Conservation (phyloP, 2,113 vertebrate species). For the Petaurus breviceps region DNA sequence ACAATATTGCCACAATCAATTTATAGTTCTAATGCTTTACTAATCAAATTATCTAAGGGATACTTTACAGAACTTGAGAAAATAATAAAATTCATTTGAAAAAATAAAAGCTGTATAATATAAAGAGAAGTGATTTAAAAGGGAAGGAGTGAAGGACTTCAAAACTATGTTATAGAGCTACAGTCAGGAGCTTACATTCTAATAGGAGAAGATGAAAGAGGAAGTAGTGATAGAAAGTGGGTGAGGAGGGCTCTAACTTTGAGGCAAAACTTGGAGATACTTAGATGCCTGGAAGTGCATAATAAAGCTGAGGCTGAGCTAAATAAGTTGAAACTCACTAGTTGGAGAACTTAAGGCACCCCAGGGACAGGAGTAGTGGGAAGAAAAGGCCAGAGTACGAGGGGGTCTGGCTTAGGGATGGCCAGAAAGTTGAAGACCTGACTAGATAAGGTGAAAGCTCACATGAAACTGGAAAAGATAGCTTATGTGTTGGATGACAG, state of each 20-base stretch:
- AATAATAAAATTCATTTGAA: background rate
- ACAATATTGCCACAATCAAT: background rate
- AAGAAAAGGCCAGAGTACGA: background rate
- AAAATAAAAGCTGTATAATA: background rate
- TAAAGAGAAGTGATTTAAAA: background rate
- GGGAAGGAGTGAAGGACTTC: background rate
- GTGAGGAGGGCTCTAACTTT: background rate
- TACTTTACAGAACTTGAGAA: background rate
- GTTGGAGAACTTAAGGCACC: background rate
- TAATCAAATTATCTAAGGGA: background rate
- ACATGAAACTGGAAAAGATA: background rate
- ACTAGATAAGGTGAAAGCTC: background rate
- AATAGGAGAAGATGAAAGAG: background rate
- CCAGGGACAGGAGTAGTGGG: background rate
- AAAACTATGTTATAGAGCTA: background rate
- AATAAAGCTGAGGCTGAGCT: background rate
- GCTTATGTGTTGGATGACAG: background rate
- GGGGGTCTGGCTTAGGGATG: background rate
- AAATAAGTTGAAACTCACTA: background rate
- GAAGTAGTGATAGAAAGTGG: background rate
- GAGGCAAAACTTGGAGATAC: background rate
- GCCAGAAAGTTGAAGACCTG: background rate
- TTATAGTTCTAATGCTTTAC: background rate
- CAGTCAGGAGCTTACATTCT: background rate
- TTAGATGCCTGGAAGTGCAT: background rate